Conservation (phyloP, 2,888 invertebrate genomes). For the Ormyrus thymus region DNA sequence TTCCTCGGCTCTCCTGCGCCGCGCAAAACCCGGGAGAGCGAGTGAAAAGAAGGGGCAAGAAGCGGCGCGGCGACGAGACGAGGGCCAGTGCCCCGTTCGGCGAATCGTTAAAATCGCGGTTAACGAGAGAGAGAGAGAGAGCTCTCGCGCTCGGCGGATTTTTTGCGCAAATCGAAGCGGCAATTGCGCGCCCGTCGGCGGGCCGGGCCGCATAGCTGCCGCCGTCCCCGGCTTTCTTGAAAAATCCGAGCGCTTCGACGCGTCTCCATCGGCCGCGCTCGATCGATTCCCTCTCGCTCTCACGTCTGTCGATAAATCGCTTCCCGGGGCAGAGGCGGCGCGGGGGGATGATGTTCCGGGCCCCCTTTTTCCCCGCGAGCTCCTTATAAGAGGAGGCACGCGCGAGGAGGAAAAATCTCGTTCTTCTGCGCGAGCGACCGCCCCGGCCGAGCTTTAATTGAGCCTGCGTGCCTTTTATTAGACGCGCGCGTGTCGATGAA, state of each 20-base stretch:
- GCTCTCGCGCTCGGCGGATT: neutral
- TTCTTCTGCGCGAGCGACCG: neutral
- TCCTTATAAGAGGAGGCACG: neutral
- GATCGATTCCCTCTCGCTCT: neutral
- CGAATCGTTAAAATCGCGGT: slow-evolving; percentile 56
- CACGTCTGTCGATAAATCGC: slow-evolving; percentile 39
- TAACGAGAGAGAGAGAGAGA: slow-evolving; percentile 48
- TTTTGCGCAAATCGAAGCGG: slow-evolving; percentile 37
- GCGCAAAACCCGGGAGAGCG: neutral
- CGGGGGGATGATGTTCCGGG: slow-evolving; percentile 26
- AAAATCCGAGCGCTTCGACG: slow-evolving; percentile 35
- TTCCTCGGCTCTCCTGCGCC: neutral
- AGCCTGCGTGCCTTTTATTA: slow-evolving; percentile 3
- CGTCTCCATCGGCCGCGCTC: slow-evolving; percentile 41
- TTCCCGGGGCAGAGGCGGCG: neutral
- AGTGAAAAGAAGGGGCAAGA: slow-evolving; percentile 15
- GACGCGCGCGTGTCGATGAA: slow-evolving; percentile 11
- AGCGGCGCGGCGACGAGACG: slow-evolving; percentile 24
- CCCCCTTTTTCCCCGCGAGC: slow-evolving; percentile 5
- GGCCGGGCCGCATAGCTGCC: neutral
- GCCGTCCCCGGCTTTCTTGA: slow-evolving; percentile 30
- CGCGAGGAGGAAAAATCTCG: neutral
- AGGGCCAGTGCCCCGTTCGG: slow-evolving; percentile 48
- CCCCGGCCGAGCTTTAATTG: slow-evolving; percentile 19
- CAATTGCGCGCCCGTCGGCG: neutral